Conservation (phyloP, 2,888 invertebrate genomes). For the Pinctada fucata region DNA sequence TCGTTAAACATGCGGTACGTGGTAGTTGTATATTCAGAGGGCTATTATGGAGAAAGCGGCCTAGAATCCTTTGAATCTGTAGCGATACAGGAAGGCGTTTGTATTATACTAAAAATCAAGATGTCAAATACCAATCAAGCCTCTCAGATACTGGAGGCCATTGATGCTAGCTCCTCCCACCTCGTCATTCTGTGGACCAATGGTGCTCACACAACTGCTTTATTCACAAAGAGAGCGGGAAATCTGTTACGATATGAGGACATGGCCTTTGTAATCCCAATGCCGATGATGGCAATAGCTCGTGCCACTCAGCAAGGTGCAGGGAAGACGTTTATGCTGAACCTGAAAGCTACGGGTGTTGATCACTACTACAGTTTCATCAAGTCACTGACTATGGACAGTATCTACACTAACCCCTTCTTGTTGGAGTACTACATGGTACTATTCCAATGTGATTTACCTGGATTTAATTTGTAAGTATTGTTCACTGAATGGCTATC, state of each 20-base stretch:
- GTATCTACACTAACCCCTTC: constrained; percentile 49
- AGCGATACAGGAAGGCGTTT: constrained; percentile 62
- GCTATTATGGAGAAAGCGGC: constrained; percentile 58
- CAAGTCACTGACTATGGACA: constrained; percentile 8
- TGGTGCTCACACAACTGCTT: constrained; percentile 43
- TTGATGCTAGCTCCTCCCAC: constrained; percentile 50
- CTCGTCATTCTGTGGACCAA: constrained; percentile 64
- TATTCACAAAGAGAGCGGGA: constrained; percentile 50
- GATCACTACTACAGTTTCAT: constrained; percentile 49
- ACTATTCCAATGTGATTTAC: constrained; percentile 65
- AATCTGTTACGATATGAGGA: constrained; percentile 33
- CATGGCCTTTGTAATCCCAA: constrained; percentile 55
- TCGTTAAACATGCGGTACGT: constrained; percentile 65
- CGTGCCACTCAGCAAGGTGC: constrained; percentile 37
- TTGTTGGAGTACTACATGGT: constrained; percentile 65
- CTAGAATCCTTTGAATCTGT: constrained; percentile 52
- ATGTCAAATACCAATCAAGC: constrained; percentile 36
- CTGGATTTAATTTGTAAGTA: constrained; percentile 53
- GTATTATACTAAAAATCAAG: constrained; percentile 55
- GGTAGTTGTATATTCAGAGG: constrained; percentile 61
- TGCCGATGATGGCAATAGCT: constrained; percentile 56
- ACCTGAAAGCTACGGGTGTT: constrained; percentile 47
- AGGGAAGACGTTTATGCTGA: constrained; percentile 49
- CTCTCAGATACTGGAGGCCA: constrained; percentile 41
- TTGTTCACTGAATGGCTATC: background rate